A percentile compares a stretch with the other conserved stretches of the same genome.
Evolutionary conservation across 35 echinoderm and acorn worm genomes (phyloP).

Genomic region (Apostichopus parvimensis): DNA sequence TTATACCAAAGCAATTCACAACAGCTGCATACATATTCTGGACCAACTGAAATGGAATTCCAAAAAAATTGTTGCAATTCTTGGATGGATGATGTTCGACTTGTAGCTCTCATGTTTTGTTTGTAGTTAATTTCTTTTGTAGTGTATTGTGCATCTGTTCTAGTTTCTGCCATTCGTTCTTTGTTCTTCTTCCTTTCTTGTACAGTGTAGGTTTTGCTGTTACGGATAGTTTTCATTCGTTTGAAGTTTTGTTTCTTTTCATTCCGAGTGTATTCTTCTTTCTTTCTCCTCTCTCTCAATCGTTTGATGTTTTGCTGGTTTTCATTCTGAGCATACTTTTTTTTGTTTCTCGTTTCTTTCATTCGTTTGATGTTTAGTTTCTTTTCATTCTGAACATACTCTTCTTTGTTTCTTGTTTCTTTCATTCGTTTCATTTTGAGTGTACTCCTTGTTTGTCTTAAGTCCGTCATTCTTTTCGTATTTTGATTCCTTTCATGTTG

Average conservation of each 20-base stretch:
- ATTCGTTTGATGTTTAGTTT: slow-evolving; percentile 28
- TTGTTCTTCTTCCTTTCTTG: slow-evolving; percentile 27
- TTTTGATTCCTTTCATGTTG: slow-evolving; percentile 38
- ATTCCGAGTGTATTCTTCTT: no score
- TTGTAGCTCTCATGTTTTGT: not conserved
- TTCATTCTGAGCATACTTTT: slow-evolving; percentile 4
- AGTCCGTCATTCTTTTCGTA: slow-evolving; percentile 29
- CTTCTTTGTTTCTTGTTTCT: not conserved
- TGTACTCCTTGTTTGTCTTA: not conserved
- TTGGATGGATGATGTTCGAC: slow-evolving; percentile 5
- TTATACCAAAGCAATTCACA: slow-evolving; percentile 61
- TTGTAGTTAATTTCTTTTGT: not conserved
- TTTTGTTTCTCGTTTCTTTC: slow-evolving; percentile 12
- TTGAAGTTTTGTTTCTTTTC: slow-evolving; percentile 2
- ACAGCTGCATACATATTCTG: slow-evolving; percentile 48
- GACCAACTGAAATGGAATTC: slow-evolving; percentile 32
- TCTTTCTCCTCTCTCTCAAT: no score
- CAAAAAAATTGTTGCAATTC: slow-evolving; percentile 16
- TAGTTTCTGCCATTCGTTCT: slow-evolving; percentile 30
- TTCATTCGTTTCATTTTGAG: slow-evolving; percentile 32
- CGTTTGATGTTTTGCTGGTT: no score
- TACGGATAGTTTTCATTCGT: slow-evolving; percentile 24
- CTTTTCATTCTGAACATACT: slow-evolving; percentile 18
- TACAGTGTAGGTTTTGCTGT: not conserved
- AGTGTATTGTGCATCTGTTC: not conserved